phyloP scores from a whole-genome alignment of 2,888 invertebrate species.

The Mesorhabditis sp. region DNA sequence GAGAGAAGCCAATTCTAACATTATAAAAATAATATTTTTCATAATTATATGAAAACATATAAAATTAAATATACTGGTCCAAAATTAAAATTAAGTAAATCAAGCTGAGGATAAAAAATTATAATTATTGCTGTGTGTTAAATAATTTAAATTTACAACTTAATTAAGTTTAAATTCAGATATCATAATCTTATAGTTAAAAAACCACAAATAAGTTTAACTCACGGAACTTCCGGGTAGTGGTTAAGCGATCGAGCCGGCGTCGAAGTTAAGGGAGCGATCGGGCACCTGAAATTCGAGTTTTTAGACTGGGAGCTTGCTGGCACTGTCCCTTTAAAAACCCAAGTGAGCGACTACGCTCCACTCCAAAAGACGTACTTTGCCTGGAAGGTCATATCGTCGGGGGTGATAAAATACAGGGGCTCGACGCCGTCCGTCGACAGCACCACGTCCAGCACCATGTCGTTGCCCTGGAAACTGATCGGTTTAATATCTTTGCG shows the following conservation, averaged over 20 bases:
- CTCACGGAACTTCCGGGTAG: background rate
- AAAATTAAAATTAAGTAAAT: too few species aligned
- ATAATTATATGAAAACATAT: background rate
- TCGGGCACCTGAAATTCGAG: background rate
- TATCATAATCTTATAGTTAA: background rate
- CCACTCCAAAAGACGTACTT: constrained; percentile 32
- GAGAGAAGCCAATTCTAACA: background rate
- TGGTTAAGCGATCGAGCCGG: constrained; percentile 2
- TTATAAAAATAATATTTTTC: background rate
- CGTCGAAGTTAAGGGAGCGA: background rate
- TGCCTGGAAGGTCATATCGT: constrained; percentile 57
- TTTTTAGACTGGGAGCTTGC: background rate
- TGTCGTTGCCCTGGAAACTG: constrained; percentile 46
- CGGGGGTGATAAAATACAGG: constrained; percentile 58
- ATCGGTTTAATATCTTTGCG: background rate
- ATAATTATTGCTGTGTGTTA: too few species aligned
- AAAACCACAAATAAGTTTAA: background rate
- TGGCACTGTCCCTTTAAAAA: background rate
- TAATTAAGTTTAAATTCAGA: background rate
- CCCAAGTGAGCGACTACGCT: background rate
- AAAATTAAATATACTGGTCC: too few species aligned
- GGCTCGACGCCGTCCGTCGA: constrained; percentile 59
- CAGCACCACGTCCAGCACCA: constrained; percentile 56
- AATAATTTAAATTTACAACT: background rate
- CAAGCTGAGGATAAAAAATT: too few species aligned